Base-by-base conservation (phyloP, 2,888 invertebrate genomes). In the Andricus curvator region DNA sequence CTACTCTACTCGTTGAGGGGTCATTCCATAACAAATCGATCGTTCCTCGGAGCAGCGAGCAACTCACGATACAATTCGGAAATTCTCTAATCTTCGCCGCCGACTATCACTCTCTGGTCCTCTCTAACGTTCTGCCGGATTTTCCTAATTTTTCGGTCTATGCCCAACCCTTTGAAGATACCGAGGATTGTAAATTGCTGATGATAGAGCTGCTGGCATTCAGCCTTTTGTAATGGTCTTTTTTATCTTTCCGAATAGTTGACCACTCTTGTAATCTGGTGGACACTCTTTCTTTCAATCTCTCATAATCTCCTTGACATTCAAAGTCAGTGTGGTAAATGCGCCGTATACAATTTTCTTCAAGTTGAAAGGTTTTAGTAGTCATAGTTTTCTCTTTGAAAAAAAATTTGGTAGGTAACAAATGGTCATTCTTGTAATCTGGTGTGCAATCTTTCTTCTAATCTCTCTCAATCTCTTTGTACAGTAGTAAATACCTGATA, bases 31-130 rank as follows among this genome's bases (percentile, higher is more conserved):
- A 74, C 74, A 74, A 74, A 74, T 74, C 74, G 74, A 74, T 74
- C 74, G 74, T 74, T 56, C 56, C 60, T 74, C 56, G 56, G 51
- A 74, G 74, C 74, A 51, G 33, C 51, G 33, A 33, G 29, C 33
- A n/a, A 74, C 64, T 64, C 64, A 70, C 67, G 78, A 64, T 65
- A 77, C 29, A 77, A 77, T 65, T 77, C 65, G 74, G 74, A 74
- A 74, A 74, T 74, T 74, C 74, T 74, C 74, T 74, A 74, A 74
- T 74, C 74, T 74, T 74, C 74, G 74, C 74, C 74, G 74, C 56
- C 74, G 29, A 74, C 74, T 74, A 74, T 74, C 51, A 56, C 25
- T 74, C 74, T 56, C 74, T 74, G 25, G 11, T 56, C 17, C 17
- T 68, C 25, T 48, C 44, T 17, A 74, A 29, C 74, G 33, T 56